phyloP scores from a whole-genome alignment of 2,797 vertebrate species.

The Mus caroli region DNA sequence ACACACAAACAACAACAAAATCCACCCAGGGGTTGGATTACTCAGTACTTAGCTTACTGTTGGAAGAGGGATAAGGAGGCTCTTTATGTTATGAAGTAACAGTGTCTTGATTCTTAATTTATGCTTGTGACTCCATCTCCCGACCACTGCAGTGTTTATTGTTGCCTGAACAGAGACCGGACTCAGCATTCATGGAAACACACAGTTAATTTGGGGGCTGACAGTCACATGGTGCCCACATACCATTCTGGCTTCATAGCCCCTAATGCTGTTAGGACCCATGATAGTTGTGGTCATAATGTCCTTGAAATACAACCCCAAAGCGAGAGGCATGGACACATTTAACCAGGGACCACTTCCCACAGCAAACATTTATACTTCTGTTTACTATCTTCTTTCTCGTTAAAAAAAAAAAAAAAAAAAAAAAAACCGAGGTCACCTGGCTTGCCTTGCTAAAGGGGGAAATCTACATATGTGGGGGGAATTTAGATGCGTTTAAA shows the following conservation, averaged over 20 bases:
- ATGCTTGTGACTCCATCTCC: slow-evolving; percentile 9
- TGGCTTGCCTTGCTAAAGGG: slow-evolving; percentile 9
- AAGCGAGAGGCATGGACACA: not conserved
- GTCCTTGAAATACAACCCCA: not conserved
- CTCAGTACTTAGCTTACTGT: not conserved
- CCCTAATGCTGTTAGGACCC: not conserved
- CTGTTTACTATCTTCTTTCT: not conserved
- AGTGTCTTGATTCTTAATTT: slow-evolving; percentile 20
- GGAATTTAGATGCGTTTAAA: not conserved
- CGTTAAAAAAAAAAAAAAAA: not conserved
- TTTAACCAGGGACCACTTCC: not conserved
- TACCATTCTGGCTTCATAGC: not conserved
- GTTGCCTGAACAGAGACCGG: not conserved
- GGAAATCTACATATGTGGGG: not conserved
- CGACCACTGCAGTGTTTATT: not conserved
- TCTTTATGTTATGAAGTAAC: slow-evolving; percentile 43
- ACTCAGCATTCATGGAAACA: not conserved
- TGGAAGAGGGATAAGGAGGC: not conserved
- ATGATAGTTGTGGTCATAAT: fast-evolving
- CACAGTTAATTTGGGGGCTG: not conserved
- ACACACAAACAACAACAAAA: not conserved
- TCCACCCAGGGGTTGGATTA: not conserved
- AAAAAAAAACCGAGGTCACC: not conserved
- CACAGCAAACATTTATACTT: not conserved
- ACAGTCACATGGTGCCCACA: not conserved